Conservation (phyloP, 2,113 vertebrate genomes). For the Triplophysa tibetana region DNA sequence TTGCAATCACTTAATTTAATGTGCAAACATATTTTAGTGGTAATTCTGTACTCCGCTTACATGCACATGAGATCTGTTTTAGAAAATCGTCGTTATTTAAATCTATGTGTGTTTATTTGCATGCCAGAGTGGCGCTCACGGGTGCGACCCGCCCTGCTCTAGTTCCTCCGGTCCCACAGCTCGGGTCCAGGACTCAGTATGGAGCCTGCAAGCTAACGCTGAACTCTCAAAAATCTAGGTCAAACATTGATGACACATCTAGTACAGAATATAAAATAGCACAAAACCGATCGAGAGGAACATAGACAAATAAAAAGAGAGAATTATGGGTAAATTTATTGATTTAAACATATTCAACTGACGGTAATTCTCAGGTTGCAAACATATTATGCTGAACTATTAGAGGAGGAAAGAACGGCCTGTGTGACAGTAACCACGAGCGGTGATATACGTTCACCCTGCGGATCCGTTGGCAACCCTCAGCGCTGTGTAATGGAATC, state of each 20-base stretch:
- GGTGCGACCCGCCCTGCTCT: conserved; percentile 11
- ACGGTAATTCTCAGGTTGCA: neutral
- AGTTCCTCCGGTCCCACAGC: conserved; percentile 18
- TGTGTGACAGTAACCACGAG: neutral
- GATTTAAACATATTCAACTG: too few species aligned
- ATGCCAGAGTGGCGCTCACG: neutral
- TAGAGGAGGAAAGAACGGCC: too few species aligned
- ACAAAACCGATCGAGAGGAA: neutral
- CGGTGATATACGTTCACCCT: neutral
- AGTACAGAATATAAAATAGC: neutral
- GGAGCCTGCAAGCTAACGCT: conserved; percentile 10
- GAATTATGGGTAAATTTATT: neutral
- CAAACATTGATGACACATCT: conserved; percentile 17
- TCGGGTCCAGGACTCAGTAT: conserved; percentile 3
- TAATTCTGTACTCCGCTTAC: too few species aligned
- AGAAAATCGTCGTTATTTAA: conserved; percentile 10
- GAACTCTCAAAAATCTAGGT: conserved; percentile 25
- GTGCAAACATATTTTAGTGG: too few species aligned
- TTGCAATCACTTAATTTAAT: too few species aligned
- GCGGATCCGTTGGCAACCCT: neutral
- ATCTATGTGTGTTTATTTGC: conserved; percentile 1
- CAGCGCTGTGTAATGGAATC: neutral
- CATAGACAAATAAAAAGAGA: neutral
- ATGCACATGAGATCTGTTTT: neutral
- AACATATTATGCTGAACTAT: neutral